Evolutionary conservation across 2,797 vertebrate species (phyloP).

Genomic region (Lemur catta): DNA sequence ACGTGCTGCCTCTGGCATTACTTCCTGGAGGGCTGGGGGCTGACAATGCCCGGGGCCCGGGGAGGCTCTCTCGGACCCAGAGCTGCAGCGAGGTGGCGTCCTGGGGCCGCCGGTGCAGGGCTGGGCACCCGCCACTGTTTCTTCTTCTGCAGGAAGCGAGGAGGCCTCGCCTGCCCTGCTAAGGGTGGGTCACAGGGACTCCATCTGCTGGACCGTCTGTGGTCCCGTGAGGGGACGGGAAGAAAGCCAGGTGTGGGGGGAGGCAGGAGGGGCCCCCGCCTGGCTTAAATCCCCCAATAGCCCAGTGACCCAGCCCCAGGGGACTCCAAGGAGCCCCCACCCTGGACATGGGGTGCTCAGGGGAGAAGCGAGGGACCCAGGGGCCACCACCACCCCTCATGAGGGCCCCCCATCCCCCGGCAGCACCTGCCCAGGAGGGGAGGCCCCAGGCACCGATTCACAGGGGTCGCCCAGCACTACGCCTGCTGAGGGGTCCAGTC

Average conservation of each 20-base stretch:
- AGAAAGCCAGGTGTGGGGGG: accelerated
- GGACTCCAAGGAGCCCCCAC: neutral
- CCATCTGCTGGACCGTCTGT: neutral
- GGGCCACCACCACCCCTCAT: neutral
- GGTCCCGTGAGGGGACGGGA: accelerated
- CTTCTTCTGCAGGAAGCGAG: neutral
- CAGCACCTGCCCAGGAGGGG: neutral
- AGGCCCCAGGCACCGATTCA: accelerated
- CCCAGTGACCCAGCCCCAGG: neutral
- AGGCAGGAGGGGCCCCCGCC: accelerated
- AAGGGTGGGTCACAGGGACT: too few relatives aligned
- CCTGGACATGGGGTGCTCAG: neutral
- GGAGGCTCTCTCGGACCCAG: accelerated
- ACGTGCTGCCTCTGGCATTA: too few relatives aligned
- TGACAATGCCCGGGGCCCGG: too few relatives aligned
- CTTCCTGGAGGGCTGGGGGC: neutral
- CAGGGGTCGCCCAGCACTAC: accelerated
- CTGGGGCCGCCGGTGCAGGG: accelerated
- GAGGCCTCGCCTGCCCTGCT: neutral
- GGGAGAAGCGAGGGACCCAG: neutral
- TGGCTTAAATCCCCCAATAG: neutral
- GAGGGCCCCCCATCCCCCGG: neutral
- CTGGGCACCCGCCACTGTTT: neutral
- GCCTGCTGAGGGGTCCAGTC: accelerated
- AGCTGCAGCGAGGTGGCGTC: neutral